Evolutionary conservation across 2,797 vertebrate species (phyloP).

Genomic region (Ispidina picta): DNA sequence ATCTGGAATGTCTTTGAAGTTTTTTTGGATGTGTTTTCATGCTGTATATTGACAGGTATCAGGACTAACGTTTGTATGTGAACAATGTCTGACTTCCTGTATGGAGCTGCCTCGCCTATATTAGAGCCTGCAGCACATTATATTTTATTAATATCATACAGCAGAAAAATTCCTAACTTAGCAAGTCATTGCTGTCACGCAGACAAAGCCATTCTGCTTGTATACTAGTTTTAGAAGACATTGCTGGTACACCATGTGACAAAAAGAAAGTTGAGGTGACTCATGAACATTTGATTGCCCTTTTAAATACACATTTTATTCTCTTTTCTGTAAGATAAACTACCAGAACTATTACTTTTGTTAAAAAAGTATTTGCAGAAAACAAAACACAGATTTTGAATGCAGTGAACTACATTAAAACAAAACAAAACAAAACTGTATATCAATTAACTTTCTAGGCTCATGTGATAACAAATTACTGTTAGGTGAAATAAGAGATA

Average conservation of each 20-base stretch:
- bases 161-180: constrained; percentile 26
- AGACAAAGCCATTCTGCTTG: neutral
- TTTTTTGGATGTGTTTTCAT: constrained; percentile 1
- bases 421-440: neutral
- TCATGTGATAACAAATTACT: neutral
- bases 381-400: neutral
- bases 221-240: neutral
- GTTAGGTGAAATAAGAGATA: neutral
- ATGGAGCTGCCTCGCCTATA: neutral
- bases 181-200: neutral
- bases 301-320: neutral
- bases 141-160: constrained; percentile 42
- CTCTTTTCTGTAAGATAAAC: neutral
- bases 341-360: neutral
- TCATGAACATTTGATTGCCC: neutral
- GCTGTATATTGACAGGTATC: constrained; percentile 19
- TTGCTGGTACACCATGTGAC: neutral
- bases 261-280: neutral
- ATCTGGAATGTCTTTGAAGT: constrained; percentile 36
- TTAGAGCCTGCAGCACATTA: constrained; percentile 19
- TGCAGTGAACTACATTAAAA: neutral
- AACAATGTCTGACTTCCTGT: constrained; percentile 2
- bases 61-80: constrained; percentile 8
- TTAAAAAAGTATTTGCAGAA: neutral
- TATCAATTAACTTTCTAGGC: neutral